Percentiles rank a stretch among this genome's conserved stretches.
Evolutionary conservation across 2,888 invertebrate species (phyloP).

Genomic region (Drosophila suboccidentalis): DNA sequence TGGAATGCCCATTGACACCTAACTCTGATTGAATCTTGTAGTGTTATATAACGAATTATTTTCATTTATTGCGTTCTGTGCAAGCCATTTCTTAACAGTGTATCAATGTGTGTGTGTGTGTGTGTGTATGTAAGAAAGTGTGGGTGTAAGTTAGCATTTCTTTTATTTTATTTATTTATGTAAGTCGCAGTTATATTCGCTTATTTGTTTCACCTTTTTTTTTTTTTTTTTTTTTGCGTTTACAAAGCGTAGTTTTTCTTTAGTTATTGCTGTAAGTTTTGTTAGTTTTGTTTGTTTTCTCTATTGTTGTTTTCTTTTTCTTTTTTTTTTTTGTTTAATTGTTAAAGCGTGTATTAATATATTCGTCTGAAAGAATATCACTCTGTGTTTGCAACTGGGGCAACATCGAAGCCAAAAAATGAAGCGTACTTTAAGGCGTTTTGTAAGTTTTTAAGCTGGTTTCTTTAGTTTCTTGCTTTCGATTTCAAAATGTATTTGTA

Average conservation of each 20-base stretch:
- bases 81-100: constrained; percentile 59
- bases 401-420: constrained; percentile 74
- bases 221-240: constrained; percentile 57
- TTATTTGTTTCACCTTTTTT: constrained; percentile 42
- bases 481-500: constrained; percentile 15
- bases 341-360: constrained; percentile 83
- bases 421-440: constrained; percentile 69
- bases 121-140: constrained; percentile 38
- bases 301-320: constrained; percentile 30
- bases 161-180: constrained; percentile 57
- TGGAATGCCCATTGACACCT: constrained; percentile 82
- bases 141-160: constrained; percentile 56
- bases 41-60: constrained; percentile 41
- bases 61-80: constrained; percentile 54
- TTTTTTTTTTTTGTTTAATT: constrained; percentile 21
- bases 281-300: constrained; percentile 16
- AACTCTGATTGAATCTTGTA: constrained; percentile 83
- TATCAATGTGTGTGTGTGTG: constrained; percentile 40
- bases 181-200: constrained; percentile 42
- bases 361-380: constrained; percentile 84
- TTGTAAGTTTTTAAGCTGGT: constrained; percentile 51
- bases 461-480: constrained; percentile 24
- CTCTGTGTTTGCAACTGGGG: constrained; percentile 59
- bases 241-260: constrained; percentile 69
- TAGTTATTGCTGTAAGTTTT: constrained; percentile 33